Conservation (phyloP, 2,113 vertebrate species). For the Coptodon bakossiorum region DNA sequence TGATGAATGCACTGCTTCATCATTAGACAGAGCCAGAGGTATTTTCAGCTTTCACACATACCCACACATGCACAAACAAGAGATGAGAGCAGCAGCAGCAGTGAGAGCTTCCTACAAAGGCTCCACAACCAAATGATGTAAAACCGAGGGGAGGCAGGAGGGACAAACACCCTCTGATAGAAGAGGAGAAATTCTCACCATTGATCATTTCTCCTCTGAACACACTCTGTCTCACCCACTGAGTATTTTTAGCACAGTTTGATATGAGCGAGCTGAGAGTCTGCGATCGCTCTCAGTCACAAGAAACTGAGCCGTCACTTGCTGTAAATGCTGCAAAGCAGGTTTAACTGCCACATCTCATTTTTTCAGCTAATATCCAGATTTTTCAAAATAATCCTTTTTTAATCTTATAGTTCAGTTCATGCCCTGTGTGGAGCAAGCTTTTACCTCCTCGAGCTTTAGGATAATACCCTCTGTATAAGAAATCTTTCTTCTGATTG, state of each 20-base stretch:
- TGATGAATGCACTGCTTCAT: neutral
- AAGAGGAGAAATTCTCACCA: neutral
- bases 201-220: neutral
- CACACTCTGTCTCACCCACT: neutral
- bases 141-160: neutral
- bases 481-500: neutral
- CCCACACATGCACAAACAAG: neutral
- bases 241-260: neutral
- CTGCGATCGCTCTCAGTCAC: neutral
- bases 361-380: neutral
- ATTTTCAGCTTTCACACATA: conserved; percentile 9
- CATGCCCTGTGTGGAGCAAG: neutral
- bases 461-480: neutral
- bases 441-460: neutral
- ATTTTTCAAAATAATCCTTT: neutral
- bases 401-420: neutral
- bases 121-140: neutral
- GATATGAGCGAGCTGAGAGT: neutral
- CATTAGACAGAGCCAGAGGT: neutral
- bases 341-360: neutral
- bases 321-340: neutral
- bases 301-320: neutral
- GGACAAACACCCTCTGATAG: neutral
- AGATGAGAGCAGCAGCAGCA: neutral
- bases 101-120: neutral